Base-by-base conservation (phyloP, 2,888 invertebrate species). In the Hermaeophaga mercurialis region DNA sequence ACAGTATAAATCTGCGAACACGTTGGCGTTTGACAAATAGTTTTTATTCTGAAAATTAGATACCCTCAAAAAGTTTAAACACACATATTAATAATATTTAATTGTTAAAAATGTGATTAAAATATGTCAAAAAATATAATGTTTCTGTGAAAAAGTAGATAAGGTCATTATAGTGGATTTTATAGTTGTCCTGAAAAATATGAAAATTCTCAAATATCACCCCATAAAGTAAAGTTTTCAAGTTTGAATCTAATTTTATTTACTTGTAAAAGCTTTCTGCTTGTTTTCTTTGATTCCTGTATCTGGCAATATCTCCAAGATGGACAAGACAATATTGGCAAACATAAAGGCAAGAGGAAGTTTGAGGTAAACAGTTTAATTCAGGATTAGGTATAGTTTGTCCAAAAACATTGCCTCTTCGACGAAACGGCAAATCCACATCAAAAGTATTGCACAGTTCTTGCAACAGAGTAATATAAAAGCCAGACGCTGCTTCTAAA, bases 321-420 rank as follows among this genome's bases (percentile, higher is more conserved):
- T 94, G 94, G 53, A 94, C 91, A 55, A 94, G 82, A 75, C 93
- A 93, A 77, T 94, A 90, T 73, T 94, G 93, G 74, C 91, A 90
- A 68, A 92, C 88, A 78, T 93, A 94, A 56, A 90, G 83, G 73
- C 90, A 90, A 7, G 91, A 90, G 33, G 85, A 85, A 52, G 84
- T 82, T 61, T 87, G 84, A 39, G 84, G 84, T 47, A 80, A 72
- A 56, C 70, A 72, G 11, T 66, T 53, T 33, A 72, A 68, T 47
- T 76, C 74, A 12, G 67, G 67, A 56, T 62, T 60, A 19, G 56
- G 62, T 44, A 62, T 72, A 11, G 68, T 64, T 58, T 75, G 75
- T n/a, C 77, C 74, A 66, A 75, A 75, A 28, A 73, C 64, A 65
- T 66, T 69, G 38, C 75, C 73, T 36, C 76, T 78, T 77, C 82